Evolutionary conservation across 2,113 vertebrate species (phyloP), one percentile per base, ranked within the genome.

Genomic region (Verasper variegatus): DNA sequence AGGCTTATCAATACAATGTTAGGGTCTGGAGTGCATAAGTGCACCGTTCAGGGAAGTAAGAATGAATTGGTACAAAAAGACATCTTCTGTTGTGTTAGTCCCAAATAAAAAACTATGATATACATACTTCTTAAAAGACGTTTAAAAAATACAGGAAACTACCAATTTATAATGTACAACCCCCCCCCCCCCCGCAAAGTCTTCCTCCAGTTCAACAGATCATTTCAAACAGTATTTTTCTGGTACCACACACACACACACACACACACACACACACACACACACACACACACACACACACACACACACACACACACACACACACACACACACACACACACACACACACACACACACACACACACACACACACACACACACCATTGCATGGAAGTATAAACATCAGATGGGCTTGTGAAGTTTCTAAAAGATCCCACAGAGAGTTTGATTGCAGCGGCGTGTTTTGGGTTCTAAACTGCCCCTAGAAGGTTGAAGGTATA

Each of bases 141-240:
- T 82, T 80, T 61, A 74, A 71, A 65, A 31, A 65, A 60, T 20
- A 5, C 47, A 84, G 49, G 68, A 84, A 62, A 84, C 31, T 71
- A 80, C 74, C 78, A 84, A 75, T 74, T 79, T 80, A 89, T 76
- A 82, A 92, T 87, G 84, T 92, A 93, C 85, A 89, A 83, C 89
- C 84, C 1, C 24, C 1, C 24, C 1, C 24, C 24, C 24, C 24
- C 27, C 27, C 3, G 27, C 27, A 27, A 84, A 59, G 57, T 31
- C 40, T 67, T 73, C 61, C 66, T 90, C 83, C 88, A 86, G 82
- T 85, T 86, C 23, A 78, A 80, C 61, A 67, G 77, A 85, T 62
- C 72, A 62, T 71, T 71, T 80, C 73, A 82, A 52, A 75, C 76
- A 78, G 54, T 67, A 73, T 76, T 60, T 80, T 49, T 64, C 57